Evolutionary conservation across 2,888 invertebrate species (phyloP), one percentile per base, ranked within the genome.

Genomic region (Diplazon laetatorius): DNA sequence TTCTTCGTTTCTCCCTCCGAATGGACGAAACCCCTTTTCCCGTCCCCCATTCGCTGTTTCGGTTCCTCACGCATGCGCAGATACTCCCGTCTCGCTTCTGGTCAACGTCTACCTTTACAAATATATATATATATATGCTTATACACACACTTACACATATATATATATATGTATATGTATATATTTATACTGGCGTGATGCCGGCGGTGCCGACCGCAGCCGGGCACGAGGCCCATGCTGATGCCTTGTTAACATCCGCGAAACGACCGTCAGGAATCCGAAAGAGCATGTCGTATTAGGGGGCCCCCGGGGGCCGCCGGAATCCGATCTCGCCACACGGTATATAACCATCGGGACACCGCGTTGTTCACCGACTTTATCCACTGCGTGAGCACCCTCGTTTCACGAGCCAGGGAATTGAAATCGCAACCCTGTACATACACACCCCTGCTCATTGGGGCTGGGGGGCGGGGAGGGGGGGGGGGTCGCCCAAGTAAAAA

Each of bases 191-290:
- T 9, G 50, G 60, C 80, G 71, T 59, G 78, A 78, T 78, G 71
- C 75, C 75, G 68, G 75, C 75, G 74, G 66, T 71, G 75, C 80
- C 82, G 82, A 85, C 84, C 84, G 80, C 84, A 83, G 84, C 80
- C 84, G 69, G 88, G 88, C 89, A 89, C 89, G 88, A 89, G 89
- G 86, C 87, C 83, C 87, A 87, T 88, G 87, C 88, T 86, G 87
- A 89, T 87, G 85, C 86, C 89, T 90, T 89, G 90, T 90, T 90
- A 90, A 90, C 89, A 90, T 90, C 87, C 87, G 86, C 87, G 84
- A 87, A 87, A 87, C 85, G 87, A 87, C 86, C 87, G 82, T 85
- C 86, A 87, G 87, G 89, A 89, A 90, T 90, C 87, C 87, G 85
- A 89, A 89, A 89, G 88, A 89, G 88, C 86, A 86, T 86, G 90